Evolutionary conservation across 2,888 invertebrate genomes (phyloP), one percentile per base, ranked within the genome.

Genomic region (Actias luna): DNA sequence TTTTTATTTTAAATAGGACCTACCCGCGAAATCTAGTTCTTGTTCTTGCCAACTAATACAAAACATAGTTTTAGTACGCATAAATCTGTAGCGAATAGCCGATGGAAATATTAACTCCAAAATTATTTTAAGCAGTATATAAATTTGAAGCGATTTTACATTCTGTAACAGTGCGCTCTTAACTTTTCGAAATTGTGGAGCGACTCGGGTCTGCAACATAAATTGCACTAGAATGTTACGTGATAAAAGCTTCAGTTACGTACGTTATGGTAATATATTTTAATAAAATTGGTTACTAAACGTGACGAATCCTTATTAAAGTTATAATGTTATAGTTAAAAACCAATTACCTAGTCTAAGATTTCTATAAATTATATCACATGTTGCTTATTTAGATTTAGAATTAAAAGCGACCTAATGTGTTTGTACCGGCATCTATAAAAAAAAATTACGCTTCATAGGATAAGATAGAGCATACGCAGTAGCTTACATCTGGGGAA

Each of bases 101-200:
- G n/a, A 29, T 55, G 16, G 55, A 55, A 55, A 55, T 55, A 55
- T n/a, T 55, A 55, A 55, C 55, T 27, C 16, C 8, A 29, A 5
- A n/a, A n/a, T 52, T 52, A 52, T 27, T 29, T 55, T n/a, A 29
- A n/a, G 29, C 16, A 16, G 29, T 12, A 55, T 55, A 55, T 55
- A 55, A 29, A 55, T 55, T 55, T 55, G n/a, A 55, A 29, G 4
- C 55, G 55, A 55, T 55, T 55, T 55, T 55, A 55, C 29, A 29
- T 55, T 29, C 55, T n/a, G 55, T 55, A 55, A 55, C 29, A 55
- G 55, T 55, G 55, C 29, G 55, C 55, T 55, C 16, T 29, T 55
- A 55, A 55, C 55, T 55, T 55, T n/a, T 29, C 29, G 29, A 29
- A 55, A 55, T n/a, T 55, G 29, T 55, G 14, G 55, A 55, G 55